Conservation (phyloP, 2,888 invertebrate species). For the Synanthedon andrenaeformis region DNA sequence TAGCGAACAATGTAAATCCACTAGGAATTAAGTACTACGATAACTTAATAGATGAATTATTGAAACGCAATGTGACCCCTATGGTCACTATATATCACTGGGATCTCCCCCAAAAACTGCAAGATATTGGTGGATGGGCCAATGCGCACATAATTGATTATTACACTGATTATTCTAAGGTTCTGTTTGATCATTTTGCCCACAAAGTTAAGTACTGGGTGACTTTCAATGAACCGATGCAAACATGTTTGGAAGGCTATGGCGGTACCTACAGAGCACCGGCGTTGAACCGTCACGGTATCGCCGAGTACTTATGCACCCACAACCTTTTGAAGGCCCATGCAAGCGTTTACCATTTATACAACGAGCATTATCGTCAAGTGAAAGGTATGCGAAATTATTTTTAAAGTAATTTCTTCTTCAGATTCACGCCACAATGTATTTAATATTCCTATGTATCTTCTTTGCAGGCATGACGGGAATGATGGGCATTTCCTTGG, state of each 20-base stretch:
- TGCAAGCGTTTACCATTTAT: constrained; percentile 76
- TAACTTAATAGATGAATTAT: constrained; percentile 77
- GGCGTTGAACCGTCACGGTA: constrained; percentile 68
- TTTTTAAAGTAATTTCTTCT: too few relatives aligned
- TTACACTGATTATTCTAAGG: constrained; percentile 73
- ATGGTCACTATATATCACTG: constrained; percentile 80
- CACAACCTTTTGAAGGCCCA: constrained; percentile 82
- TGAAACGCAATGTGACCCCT: constrained; percentile 76
- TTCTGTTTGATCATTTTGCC: constrained; percentile 73
- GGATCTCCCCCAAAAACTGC: constrained; percentile 76
- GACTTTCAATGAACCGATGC: constrained; percentile 81
- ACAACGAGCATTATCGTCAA: constrained; percentile 67
- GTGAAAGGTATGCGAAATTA: neutral
- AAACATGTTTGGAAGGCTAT: constrained; percentile 67
- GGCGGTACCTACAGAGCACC: constrained; percentile 73
- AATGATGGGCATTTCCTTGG: constrained; percentile 73
- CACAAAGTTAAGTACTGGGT: constrained; percentile 79
- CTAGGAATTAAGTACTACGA: constrained; percentile 83
- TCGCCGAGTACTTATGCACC: constrained; percentile 76
- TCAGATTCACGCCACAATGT: too few relatives aligned
- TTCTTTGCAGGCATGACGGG: constrained; percentile 40
- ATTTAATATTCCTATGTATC: neutral
- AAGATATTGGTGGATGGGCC: constrained; percentile 76
- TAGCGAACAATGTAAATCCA: constrained; percentile 73
- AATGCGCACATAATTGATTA: constrained; percentile 75